phyloP scores from a whole-genome alignment of 1,140 invertebrate species.

The Drosophila albomicans region DNA sequence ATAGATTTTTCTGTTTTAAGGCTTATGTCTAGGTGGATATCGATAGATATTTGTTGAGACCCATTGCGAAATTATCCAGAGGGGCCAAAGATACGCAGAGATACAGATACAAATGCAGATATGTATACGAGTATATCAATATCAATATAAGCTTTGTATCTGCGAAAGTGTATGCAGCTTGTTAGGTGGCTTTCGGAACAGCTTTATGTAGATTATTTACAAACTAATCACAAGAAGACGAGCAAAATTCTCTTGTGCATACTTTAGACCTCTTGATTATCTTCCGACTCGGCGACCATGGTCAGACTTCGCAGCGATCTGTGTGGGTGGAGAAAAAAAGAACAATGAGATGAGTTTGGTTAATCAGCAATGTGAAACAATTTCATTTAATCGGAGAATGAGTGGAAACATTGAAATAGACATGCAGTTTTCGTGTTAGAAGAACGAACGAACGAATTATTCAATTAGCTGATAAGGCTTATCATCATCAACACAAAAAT shows the following conservation, averaged over 20 bases:
- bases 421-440: slow-evolving; percentile 38
- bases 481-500: slow-evolving; percentile 26
- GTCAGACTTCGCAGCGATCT: slow-evolving; percentile 83
- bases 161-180: slow-evolving; percentile 35
- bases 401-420: slow-evolving; percentile 8
- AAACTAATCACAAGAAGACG: slow-evolving; percentile 80
- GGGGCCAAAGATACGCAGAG: slow-evolving; percentile 3
- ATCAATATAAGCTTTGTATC: slow-evolving; percentile 1
- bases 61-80: slow-evolving; percentile 12
- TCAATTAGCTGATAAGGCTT: slow-evolving; percentile 36
- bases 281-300: slow-evolving; percentile 78
- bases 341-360: slow-evolving; percentile 1
- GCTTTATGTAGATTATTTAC: slow-evolving; percentile 70
- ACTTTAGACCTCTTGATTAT: slow-evolving; percentile 73
- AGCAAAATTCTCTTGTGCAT: slow-evolving; percentile 52
- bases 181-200: slow-evolving; percentile 51
- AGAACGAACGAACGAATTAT: slow-evolving; percentile 19
- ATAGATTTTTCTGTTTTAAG: slow-evolving; percentile 19
- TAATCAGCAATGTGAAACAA: slow-evolving; percentile 35
- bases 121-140: background rate
- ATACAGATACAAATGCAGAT: background rate
- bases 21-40: slow-evolving; percentile 21
- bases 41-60: slow-evolving; percentile 22
- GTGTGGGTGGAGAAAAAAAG: background rate
- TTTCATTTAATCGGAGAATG: slow-evolving; percentile 27